A percentile compares a stretch with the other conserved stretches of the same genome.
These are phyloP conservation scores for Laspeyria flexula DNA, from an alignment of 2,888 invertebrate genomes.

Conservation along the genomic window DNA sequence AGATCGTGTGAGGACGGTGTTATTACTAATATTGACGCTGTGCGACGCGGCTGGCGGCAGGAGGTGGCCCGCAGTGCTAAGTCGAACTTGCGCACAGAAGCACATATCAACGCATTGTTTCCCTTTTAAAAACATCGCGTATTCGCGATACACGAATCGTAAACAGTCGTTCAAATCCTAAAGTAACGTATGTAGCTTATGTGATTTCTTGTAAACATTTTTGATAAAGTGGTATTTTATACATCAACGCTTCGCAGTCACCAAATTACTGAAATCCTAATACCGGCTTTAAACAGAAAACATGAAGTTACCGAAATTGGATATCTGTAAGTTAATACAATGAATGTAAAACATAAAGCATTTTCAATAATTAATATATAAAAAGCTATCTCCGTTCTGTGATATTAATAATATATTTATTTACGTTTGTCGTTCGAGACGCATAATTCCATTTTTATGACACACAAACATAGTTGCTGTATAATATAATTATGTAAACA, in stretches of 20 bases:
- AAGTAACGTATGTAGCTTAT: slow-evolving; percentile 47
- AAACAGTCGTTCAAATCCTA: slow-evolving; percentile 43
- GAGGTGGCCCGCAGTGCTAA: slow-evolving; percentile 51
- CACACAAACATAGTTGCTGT: too few relatives aligned
- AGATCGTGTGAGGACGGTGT: slow-evolving; percentile 46
- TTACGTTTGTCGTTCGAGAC: too few relatives aligned
- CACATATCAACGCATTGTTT: slow-evolving; percentile 50
- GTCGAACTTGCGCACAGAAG: slow-evolving; percentile 65
- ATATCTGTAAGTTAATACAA: slow-evolving; percentile 63
- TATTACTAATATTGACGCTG: slow-evolving; percentile 33
- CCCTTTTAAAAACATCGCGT: slow-evolving; percentile 56
- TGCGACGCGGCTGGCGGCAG: slow-evolving; percentile 19
- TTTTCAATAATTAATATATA: too few relatives aligned
- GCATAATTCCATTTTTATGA: too few relatives aligned
- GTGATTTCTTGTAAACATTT: slow-evolving; percentile 41
- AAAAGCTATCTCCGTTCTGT: too few relatives aligned
- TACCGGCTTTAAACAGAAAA: slow-evolving; percentile 40
- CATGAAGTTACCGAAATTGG: slow-evolving; percentile 76
- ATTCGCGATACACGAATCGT: slow-evolving; percentile 48
- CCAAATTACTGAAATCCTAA: slow-evolving; percentile 35
- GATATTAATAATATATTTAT: too few relatives aligned
- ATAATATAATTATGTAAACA: too few relatives aligned
- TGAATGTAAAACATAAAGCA: slow-evolving; percentile 22
- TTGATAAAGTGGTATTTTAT: slow-evolving; percentile 50
- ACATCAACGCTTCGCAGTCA: slow-evolving; percentile 33